Evolutionary conservation across 2,797 vertebrate genomes (phyloP).

Genomic region (Argentina silus): DNA sequence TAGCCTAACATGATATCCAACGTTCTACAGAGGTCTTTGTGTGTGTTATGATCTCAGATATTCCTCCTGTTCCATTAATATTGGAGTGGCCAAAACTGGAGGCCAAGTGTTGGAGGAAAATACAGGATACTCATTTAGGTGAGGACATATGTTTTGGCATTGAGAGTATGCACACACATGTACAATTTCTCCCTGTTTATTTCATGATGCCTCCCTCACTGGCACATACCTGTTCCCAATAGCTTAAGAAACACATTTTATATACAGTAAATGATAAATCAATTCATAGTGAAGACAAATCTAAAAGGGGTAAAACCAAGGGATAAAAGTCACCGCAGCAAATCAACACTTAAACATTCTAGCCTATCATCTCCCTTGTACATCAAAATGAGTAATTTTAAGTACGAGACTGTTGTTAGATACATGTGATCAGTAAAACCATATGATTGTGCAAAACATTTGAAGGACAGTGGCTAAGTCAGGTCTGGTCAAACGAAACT

Average conservation of each 20-base stretch:
- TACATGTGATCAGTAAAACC: conserved; percentile 45
- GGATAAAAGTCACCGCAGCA: conserved; percentile 22
- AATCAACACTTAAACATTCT: conserved; percentile 20
- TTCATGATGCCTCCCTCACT: conserved; percentile 68
- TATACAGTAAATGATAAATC: conserved; percentile 74
- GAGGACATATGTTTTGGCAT: not conserved
- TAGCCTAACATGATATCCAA: too few species aligned
- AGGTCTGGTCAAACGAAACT: conserved; percentile 16
- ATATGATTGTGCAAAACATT: conserved; percentile 73
- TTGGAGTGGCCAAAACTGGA: too few species aligned
- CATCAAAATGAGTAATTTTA: conserved; percentile 45
- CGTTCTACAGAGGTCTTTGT: too few species aligned
- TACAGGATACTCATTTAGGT: too few species aligned
- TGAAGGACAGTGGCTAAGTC: conserved; percentile 12
- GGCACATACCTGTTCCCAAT: conserved; percentile 63
- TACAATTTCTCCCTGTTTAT: conserved; percentile 70
- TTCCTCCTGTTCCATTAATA: too few species aligned
- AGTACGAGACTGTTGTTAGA: conserved; percentile 52
- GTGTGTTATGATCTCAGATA: too few species aligned
- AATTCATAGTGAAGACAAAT: conserved; percentile 67
- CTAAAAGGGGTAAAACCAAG: conserved; percentile 41
- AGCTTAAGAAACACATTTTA: conserved; percentile 76
- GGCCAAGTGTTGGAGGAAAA: too few species aligned
- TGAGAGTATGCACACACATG: not conserved
- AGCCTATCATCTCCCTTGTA: conserved; percentile 19